Conservation (phyloP, 2,113 vertebrate genomes). For the Amazona guildingii region DNA sequence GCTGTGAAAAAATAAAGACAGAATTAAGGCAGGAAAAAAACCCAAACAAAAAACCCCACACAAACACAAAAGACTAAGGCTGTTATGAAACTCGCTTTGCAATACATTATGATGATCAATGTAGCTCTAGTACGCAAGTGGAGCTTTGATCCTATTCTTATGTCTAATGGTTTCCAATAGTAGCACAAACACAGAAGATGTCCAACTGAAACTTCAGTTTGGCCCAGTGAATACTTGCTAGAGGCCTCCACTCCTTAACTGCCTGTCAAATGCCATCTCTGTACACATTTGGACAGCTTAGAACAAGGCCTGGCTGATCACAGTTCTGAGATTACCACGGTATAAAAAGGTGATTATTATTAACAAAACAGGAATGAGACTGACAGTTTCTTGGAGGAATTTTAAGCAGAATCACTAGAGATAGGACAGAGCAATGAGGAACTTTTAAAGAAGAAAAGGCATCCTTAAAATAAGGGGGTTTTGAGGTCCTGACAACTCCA, state of each 20-base stretch:
- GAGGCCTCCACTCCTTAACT: not conserved
- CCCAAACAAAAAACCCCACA: not conserved
- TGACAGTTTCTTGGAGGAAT: not conserved
- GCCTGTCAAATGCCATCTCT: not conserved
- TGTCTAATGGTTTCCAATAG: not conserved
- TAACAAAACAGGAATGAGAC: not conserved
- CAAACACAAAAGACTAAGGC: not conserved
- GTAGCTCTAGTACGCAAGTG: not conserved
- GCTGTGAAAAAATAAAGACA: constrained; percentile 72
- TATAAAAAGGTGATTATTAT: not conserved
- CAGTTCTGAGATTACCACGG: not conserved
- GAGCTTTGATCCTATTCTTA: not conserved
- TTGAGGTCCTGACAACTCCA: not conserved
- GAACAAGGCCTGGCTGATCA: not conserved
- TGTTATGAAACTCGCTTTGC: not conserved
- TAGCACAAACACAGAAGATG: not conserved
- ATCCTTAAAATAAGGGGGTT: not conserved
- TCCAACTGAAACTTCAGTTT: not conserved
- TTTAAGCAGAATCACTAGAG: not conserved
- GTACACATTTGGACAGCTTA: not conserved
- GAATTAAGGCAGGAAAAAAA: not conserved
- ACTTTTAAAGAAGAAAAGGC: not conserved
- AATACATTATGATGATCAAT: not conserved
- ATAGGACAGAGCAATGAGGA: not conserved
- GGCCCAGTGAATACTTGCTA: not conserved